Conservation (phyloP, 2,797 vertebrate genomes). For the Knipowitschia caucasica region DNA sequence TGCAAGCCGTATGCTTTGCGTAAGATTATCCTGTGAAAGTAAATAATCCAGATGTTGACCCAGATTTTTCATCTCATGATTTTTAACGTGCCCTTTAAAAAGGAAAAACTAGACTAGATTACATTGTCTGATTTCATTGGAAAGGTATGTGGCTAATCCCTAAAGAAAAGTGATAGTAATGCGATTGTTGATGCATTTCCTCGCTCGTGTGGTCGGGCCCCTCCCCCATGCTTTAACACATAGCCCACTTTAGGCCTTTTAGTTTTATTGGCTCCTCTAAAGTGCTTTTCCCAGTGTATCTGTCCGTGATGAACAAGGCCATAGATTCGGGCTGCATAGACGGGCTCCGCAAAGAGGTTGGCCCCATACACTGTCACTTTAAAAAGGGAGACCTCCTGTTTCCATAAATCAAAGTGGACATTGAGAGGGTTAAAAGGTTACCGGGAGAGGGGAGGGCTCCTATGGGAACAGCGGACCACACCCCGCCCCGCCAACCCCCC, state of each 20-base stretch:
- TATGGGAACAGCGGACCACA: slow-evolving; percentile 36
- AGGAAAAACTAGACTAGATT: slow-evolving; percentile 1
- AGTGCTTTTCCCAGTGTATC: slow-evolving; percentile 24
- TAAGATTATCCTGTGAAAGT: neutral
- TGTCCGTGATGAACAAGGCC: slow-evolving; percentile 7
- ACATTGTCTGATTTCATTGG: neutral
- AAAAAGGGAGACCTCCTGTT: slow-evolving; percentile 44
- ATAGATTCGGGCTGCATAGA: slow-evolving; percentile 2
- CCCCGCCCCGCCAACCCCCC: slow-evolving; percentile 21
- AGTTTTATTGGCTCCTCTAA: slow-evolving; percentile 27
- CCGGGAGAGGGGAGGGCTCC: slow-evolving; percentile 7
- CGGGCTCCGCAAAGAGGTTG: neutral
- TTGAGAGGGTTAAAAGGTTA: slow-evolving; percentile 40
- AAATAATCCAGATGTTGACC: neutral
- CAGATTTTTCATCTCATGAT: neutral
- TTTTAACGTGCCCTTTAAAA: neutral
- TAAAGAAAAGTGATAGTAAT: slow-evolving; percentile 11
- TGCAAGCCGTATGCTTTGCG: neutral
- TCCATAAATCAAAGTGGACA: slow-evolving; percentile 53
- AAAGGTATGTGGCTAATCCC: slow-evolving; percentile 3
- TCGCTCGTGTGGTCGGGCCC: neutral
- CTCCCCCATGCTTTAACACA: slow-evolving; percentile 11
- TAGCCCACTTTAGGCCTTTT: slow-evolving; percentile 28
- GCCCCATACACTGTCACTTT: slow-evolving; percentile 7
- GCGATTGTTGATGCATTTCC: slow-evolving; percentile 17